Conservation (phyloP, 2,113 vertebrate species). For the Trichechus manatus region DNA sequence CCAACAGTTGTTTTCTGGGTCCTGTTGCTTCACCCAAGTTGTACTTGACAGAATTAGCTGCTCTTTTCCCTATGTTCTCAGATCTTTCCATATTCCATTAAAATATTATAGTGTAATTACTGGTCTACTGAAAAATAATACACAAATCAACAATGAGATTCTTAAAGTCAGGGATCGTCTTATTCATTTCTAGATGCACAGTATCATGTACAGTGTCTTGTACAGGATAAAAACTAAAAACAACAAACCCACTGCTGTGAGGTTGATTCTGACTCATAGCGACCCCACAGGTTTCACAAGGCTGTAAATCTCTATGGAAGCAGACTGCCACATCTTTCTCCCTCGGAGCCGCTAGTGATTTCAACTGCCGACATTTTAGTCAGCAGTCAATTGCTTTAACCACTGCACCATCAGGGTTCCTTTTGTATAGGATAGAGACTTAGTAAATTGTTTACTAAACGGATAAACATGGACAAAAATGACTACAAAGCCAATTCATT, state of each 20-base stretch:
- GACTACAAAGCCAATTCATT: constrained; percentile 44
- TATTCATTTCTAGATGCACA: constrained; percentile 18
- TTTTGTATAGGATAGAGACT: not conserved
- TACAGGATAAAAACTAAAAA: not conserved
- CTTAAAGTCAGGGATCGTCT: not conserved
- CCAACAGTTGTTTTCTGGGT: constrained; percentile 27
- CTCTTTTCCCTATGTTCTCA: constrained; percentile 27
- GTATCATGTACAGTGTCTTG: not conserved
- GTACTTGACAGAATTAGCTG: not conserved
- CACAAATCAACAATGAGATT: constrained; percentile 36
- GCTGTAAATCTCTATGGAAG: no score
- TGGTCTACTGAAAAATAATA: constrained; percentile 42
- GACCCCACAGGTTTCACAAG: no score
- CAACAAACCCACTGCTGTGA: no score
- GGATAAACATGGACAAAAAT: not conserved
- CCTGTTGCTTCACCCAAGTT: not conserved
- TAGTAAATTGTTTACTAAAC: constrained; percentile 22
- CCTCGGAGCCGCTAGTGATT: no score
- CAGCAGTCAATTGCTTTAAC: no score
- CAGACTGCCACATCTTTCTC: no score
- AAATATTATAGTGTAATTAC: constrained; percentile 51
- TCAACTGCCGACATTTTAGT: no score
- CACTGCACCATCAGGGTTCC: no score
- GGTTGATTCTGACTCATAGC: no score
- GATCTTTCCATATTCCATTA: constrained; percentile 56